Evolutionary conservation across 1,140 invertebrate genomes (phyloP).

Genomic region (Ruditapes philippinarum): DNA sequence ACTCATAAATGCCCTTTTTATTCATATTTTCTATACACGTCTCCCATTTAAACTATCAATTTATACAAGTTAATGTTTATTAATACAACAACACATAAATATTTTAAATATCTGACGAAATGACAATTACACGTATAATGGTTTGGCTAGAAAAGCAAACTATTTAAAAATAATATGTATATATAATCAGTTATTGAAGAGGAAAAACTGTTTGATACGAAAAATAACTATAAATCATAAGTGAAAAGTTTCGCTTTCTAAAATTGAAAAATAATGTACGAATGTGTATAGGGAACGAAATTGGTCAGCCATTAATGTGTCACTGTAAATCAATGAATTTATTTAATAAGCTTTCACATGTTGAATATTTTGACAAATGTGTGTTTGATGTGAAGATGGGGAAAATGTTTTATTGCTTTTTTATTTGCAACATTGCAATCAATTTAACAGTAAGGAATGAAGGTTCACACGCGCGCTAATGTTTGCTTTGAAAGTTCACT

Average conservation of each 20-base stretch:
- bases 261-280: constrained; percentile 26
- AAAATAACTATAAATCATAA: neutral
- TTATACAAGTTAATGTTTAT: too few species aligned
- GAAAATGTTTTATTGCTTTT: constrained; percentile 28
- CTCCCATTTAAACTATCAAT: too few species aligned
- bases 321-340: constrained; percentile 36
- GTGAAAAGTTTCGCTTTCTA: neutral
- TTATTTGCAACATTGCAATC: constrained; percentile 49
- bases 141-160: too few species aligned
- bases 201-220: neutral
- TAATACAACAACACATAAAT: too few species aligned
- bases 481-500: too few species aligned
- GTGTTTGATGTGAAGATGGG: constrained; percentile 23
- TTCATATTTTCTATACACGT: too few species aligned
- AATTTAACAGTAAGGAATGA: constrained; percentile 1
- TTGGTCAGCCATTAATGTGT: constrained; percentile 46
- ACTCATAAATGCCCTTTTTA: neutral
- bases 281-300: neutral
- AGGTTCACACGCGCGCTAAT: neutral
- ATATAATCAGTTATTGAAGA: too few species aligned
- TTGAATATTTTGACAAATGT: constrained; percentile 8
- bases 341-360: constrained; percentile 36
- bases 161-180: too few species aligned
- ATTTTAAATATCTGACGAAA: too few species aligned
- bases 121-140: too few species aligned